Conservation (phyloP, 2,113 vertebrate species). For the Gnathonemus longibarbis region DNA sequence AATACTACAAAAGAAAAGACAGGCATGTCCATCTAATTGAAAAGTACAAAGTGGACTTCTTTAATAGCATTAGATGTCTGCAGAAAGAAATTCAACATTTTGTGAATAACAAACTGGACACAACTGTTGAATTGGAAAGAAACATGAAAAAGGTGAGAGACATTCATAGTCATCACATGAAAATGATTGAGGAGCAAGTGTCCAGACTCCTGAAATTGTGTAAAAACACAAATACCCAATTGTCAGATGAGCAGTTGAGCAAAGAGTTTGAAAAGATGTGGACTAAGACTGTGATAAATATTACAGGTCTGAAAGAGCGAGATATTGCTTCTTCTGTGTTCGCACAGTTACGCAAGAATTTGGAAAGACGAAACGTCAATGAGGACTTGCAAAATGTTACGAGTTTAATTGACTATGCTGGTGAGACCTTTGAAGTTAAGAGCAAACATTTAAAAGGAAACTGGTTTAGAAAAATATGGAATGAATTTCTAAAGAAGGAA, state of each 20-base stretch:
- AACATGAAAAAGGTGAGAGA: conserved; percentile 22
- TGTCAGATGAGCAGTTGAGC: neutral
- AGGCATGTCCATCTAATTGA: conserved; percentile 28
- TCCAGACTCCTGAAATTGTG: neutral
- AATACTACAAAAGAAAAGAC: conserved; percentile 27
- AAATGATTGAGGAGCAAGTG: conserved; percentile 30
- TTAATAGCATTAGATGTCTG: conserved; percentile 1
- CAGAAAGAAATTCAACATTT: conserved; percentile 17
- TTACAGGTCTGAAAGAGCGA: neutral
- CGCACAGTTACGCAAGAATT: neutral
- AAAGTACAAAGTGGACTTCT: conserved; percentile 33
- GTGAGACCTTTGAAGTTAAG: neutral
- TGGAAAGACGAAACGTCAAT: neutral
- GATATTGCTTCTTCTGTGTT: conserved; percentile 27
- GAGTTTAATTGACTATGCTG: neutral
- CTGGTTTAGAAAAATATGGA: neutral
- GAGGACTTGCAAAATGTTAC: conserved; percentile 4
- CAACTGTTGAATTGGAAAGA: conserved; percentile 13
- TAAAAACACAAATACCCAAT: neutral
- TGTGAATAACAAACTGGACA: conserved; percentile 22
- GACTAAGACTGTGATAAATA: conserved; percentile 15
- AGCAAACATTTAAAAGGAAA: neutral
- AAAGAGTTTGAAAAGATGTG: conserved; percentile 34
- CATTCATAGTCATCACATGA: conserved; percentile 10
- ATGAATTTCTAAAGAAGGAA: neutral